These are phyloP conservation scores for Sebastes oblongus DNA, from an alignment of 2,797 vertebrate genomes.

Conservation along the genomic window DNA sequence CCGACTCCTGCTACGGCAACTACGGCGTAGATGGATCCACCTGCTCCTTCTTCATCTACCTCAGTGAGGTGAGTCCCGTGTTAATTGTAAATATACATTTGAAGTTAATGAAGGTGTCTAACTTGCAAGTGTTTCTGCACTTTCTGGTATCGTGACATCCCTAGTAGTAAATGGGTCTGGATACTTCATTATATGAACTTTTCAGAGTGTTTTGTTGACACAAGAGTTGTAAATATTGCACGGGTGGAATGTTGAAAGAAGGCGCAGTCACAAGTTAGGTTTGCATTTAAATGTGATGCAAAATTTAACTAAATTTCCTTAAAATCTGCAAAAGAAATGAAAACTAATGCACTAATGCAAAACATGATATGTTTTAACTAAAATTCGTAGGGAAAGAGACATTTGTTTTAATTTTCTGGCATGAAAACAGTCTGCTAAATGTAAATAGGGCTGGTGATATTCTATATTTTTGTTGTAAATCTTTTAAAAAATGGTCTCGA, in stretches of 20 bases:
- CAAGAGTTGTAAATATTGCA: background rate
- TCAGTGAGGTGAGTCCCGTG: slow-evolving; percentile 91
- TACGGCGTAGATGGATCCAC: slow-evolving; percentile 98
- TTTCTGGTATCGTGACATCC: too few relatives aligned
- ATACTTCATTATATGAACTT: background rate
- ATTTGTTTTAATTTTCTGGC: background rate
- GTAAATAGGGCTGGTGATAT: background rate
- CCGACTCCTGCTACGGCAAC: slow-evolving; percentile 92
- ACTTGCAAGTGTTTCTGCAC: background rate
- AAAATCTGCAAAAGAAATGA: background rate
- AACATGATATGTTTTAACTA: background rate
- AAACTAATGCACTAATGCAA: background rate
- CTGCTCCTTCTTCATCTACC: slow-evolving; percentile 99
- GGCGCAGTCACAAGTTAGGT: too few relatives aligned
- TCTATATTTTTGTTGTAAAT: background rate
- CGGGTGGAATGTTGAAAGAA: background rate
- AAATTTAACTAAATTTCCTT: background rate
- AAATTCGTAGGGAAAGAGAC: background rate
- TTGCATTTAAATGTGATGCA: background rate
- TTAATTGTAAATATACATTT: background rate
- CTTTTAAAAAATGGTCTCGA: background rate
- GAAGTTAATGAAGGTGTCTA: background rate
- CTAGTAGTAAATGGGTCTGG: too few relatives aligned
- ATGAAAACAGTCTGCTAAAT: background rate
- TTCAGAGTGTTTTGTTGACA: background rate